Percentiles rank a stretch among this genome's conserved stretches.
Conservation (phyloP, 2,888 invertebrate genomes). For the Diarsia rubi region DNA sequence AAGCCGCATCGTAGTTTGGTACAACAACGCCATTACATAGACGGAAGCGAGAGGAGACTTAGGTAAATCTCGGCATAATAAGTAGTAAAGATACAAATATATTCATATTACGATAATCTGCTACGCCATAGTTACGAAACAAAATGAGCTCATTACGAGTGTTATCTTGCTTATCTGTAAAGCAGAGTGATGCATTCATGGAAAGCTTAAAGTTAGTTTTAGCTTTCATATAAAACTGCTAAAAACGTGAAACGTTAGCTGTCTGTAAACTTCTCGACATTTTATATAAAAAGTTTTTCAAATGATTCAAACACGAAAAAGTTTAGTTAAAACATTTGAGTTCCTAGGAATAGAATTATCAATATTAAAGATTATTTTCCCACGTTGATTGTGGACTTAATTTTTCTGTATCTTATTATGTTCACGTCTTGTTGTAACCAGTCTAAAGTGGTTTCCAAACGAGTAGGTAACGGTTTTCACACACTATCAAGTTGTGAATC, state of each 20-base stretch:
- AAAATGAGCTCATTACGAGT: background rate
- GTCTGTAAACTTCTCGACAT: constrained; percentile 22
- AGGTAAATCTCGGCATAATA: background rate
- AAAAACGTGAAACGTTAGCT: constrained; percentile 13
- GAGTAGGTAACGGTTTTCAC: background rate
- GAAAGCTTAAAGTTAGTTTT: constrained; percentile 13
- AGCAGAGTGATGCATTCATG: background rate
- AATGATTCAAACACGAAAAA: background rate
- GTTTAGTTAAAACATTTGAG: background rate
- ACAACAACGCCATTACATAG: background rate
- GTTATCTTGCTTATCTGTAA: constrained; percentile 1
- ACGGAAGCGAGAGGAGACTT: background rate
- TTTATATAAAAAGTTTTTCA: constrained; percentile 34
- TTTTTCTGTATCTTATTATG: background rate
- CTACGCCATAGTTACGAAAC: background rate
- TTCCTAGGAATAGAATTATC: background rate
- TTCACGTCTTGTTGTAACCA: background rate
- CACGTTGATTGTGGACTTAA: background rate
- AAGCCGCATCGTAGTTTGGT: background rate
- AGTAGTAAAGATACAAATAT: background rate
- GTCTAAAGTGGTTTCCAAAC: background rate
- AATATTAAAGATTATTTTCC: background rate
- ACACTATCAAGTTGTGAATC: background rate
- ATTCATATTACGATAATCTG: background rate
- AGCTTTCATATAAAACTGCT: constrained; percentile 11